These are phyloP conservation scores for Esox masquinongy DNA, from an alignment of 2,797 vertebrate genomes.

Conservation along the genomic window DNA sequence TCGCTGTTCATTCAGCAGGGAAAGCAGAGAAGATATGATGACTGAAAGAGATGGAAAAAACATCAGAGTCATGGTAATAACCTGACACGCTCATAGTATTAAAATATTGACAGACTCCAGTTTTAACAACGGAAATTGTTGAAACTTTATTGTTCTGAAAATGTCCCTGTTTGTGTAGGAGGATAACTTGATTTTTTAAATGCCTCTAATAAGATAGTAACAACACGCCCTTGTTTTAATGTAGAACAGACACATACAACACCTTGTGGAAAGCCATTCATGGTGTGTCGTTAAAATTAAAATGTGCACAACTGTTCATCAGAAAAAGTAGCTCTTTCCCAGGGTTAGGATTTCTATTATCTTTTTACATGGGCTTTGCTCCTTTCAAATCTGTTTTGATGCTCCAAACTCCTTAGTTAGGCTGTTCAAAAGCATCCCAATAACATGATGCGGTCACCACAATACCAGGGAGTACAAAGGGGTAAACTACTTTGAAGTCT, in stretches of 20 bases:
- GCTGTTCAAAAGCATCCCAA: too few species aligned
- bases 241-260: conserved; percentile 24
- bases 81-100: background rate
- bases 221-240: conserved; percentile 32
- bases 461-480: too few species aligned
- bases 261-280: too few species aligned
- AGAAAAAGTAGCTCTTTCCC: too few species aligned
- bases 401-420: too few species aligned
- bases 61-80: conserved; percentile 46
- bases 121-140: conserved; percentile 24
- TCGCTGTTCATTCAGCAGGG: conserved; percentile 36
- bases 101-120: conserved; percentile 29
- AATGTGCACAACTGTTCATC: too few species aligned
- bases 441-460: too few species aligned
- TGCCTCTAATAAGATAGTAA: conserved; percentile 37
- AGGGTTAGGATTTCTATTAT: too few species aligned
- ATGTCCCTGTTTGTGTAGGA: conserved; percentile 41
- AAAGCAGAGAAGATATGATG: conserved; percentile 33
- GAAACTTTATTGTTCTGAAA: conserved; percentile 40
- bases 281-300: too few species aligned
- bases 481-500: too few species aligned
- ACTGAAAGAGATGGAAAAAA: conserved; percentile 28
- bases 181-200: conserved; percentile 30
- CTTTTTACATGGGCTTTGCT: too few species aligned
- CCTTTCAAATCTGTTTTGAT: too few species aligned